These are phyloP conservation scores for Caradrina clavipalpis DNA, from an alignment of 2,888 invertebrate genomes.

Conservation along the genomic window DNA sequence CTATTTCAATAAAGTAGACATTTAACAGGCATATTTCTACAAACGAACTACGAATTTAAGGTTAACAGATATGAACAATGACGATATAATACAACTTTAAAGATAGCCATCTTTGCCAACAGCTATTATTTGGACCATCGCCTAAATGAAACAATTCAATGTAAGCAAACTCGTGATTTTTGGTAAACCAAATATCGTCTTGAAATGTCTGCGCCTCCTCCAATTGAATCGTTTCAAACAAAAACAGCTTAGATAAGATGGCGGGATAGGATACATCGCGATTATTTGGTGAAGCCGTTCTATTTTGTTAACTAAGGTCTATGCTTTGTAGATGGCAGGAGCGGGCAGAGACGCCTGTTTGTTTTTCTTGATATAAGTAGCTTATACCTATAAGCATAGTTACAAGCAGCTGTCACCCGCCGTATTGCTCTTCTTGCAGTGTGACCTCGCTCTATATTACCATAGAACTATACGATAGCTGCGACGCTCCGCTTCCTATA, in stretches of 20 bases:
- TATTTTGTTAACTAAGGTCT: slow-evolving; percentile 4
- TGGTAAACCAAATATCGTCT: slow-evolving; percentile 45
- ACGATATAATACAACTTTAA: neutral
- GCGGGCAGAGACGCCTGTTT: neutral
- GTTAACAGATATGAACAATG: neutral
- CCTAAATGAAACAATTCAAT: slow-evolving; percentile 44
- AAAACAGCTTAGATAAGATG: slow-evolving; percentile 42
- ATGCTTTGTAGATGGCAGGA: neutral
- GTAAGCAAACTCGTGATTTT: slow-evolving; percentile 41
- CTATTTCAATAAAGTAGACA: too few relatives aligned
- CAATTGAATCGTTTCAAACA: slow-evolving; percentile 39
- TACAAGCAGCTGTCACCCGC: too few relatives aligned
- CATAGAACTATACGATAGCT: neutral
- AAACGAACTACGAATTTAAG: too few relatives aligned
- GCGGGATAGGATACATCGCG: slow-evolving; percentile 22
- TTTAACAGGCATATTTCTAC: too few relatives aligned
- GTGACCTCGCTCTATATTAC: neutral
- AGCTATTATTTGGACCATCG: slow-evolving; percentile 34
- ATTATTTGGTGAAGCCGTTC: slow-evolving; percentile 31
- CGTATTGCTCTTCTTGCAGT: neutral
- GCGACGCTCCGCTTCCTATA: neutral
- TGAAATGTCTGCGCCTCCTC: slow-evolving; percentile 20
- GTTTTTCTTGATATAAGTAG: too few relatives aligned
- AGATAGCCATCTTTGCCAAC: neutral
- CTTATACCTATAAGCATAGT: too few relatives aligned